Evolutionary conservation across 2,888 invertebrate species (phyloP).

Genomic region (Philaethria dido): DNA sequence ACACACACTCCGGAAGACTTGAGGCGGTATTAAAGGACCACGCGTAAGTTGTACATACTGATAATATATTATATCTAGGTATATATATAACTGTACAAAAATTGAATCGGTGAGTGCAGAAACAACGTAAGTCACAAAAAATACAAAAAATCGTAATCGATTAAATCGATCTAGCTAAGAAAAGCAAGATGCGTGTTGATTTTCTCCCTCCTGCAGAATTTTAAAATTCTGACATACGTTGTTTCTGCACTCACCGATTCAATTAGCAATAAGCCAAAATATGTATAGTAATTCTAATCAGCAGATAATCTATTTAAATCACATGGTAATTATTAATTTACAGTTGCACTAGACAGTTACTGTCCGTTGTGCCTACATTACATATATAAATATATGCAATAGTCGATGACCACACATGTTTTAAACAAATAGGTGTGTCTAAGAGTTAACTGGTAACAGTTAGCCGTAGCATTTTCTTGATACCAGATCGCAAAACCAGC

Average conservation of each 20-base stretch:
- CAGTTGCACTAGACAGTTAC: conserved; percentile 27
- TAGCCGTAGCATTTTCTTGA: conserved; percentile 18
- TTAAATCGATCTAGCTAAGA: too few species aligned
- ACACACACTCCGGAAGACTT: conserved; percentile 88
- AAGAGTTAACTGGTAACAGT: conserved; percentile 21
- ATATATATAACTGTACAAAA: not conserved
- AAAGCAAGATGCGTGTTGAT: too few species aligned
- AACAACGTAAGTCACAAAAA: too few species aligned
- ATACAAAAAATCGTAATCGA: too few species aligned
- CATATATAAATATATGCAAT: conserved; percentile 10
- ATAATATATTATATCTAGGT: not conserved
- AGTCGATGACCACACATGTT: conserved; percentile 13
- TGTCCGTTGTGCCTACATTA: conserved; percentile 24
- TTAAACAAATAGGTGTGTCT: conserved; percentile 27
- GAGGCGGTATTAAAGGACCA: conserved; percentile 92
- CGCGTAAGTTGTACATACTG: conserved; percentile 83
- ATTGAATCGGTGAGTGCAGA: too few species aligned
- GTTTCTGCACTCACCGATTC: too few species aligned
- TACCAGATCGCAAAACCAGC: conserved; percentile 19
- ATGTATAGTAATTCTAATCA: not conserved
- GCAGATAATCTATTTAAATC: conserved; percentile 18
- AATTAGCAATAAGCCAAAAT: too few species aligned
- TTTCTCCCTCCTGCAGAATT: too few species aligned
- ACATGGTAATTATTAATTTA: conserved; percentile 30
- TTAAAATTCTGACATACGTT: too few species aligned